Base-by-base conservation (phyloP, 2,113 vertebrate genomes). In the Chaenogobius annularis region DNA sequence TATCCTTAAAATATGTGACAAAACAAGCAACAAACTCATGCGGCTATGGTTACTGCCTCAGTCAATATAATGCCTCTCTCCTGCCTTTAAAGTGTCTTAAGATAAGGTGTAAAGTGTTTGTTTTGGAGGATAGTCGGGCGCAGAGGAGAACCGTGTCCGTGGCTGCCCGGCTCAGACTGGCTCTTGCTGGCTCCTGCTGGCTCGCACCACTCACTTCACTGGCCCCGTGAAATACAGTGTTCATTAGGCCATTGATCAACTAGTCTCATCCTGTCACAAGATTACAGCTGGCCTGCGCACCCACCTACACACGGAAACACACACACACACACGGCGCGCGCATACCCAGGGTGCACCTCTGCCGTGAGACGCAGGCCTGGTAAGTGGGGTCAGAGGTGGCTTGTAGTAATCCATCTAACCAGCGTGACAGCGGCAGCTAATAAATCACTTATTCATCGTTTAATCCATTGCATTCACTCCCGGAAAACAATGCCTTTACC, bases 371-470 rank as follows among this genome's bases (percentile, higher is more conserved):
- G 75, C 83, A 59, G 44, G 83, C 83, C 90, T 93, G 88, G 91
- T 92, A 93, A 93, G 92, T 93, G 93, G 92, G 93, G 92, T 94
- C 91, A 93, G 83, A 91, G 93, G 93, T 93, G 73, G 82, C 88
- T 87, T 94, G 92, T 93, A 93, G 93, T 93, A 92, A 94, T 94
- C 92, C 93, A 94, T 94, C 93, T 93, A 93, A 93, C 87, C 92
- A 91, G 90, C 81, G 75, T 93, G 92, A 93, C 92, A 93, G 92
- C 89, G 79, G 91, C 87, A 93, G 92, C 92, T 93, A 94, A 94
- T 94, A 94, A 94, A 94, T 94, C 93, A 94, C 92, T 92, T 93
- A 94, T 94, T 94, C 93, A 93, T 93, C 86, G 85, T 94, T 93
- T 92, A 94, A 93, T 93, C 92, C 92, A 92, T 92, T 85, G 90